Conservation (phyloP, 1,140 invertebrate genomes). For the Drosophila tropicalis region DNA sequence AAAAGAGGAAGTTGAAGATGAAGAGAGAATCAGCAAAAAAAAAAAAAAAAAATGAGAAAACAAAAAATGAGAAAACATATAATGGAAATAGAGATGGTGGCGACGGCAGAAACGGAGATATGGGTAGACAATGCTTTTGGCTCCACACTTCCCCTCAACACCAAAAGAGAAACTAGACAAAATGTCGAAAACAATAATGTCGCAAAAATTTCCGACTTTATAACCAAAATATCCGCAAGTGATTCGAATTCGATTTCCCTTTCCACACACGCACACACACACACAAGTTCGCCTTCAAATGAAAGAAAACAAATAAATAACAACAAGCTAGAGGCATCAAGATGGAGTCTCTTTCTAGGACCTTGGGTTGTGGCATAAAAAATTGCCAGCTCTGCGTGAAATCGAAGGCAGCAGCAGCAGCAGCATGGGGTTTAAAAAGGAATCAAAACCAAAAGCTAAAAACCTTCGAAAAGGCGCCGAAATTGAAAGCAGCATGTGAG, state of each 20-base stretch:
- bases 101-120: background rate
- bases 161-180: constrained; percentile 53
- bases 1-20: constrained; percentile 46
- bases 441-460: constrained; percentile 76
- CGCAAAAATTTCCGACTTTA: constrained; percentile 82
- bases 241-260: constrained; percentile 82
- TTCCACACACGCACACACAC: constrained; percentile 26
- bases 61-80: constrained; percentile 10
- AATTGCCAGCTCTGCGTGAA: constrained; percentile 79
- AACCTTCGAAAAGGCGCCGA: constrained; percentile 63
- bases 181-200: constrained; percentile 80
- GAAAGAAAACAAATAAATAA: constrained; percentile 63
- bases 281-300: constrained; percentile 13
- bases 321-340: constrained; percentile 29
- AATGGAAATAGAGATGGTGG: constrained; percentile 2
- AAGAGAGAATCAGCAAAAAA: constrained; percentile 20
- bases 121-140: background rate
- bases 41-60: constrained; percentile 19
- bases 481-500: constrained; percentile 73
- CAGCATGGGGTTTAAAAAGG: constrained; percentile 58
- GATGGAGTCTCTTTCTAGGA: constrained; percentile 5
- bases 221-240: constrained; percentile 83
- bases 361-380: constrained; percentile 60
- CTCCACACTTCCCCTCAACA: background rate
- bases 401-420: constrained; percentile 61